Percentiles rank a stretch among this genome's conserved stretches.
Conservation (phyloP, 2,888 invertebrate genomes). For the Scaptomyza flava region DNA sequence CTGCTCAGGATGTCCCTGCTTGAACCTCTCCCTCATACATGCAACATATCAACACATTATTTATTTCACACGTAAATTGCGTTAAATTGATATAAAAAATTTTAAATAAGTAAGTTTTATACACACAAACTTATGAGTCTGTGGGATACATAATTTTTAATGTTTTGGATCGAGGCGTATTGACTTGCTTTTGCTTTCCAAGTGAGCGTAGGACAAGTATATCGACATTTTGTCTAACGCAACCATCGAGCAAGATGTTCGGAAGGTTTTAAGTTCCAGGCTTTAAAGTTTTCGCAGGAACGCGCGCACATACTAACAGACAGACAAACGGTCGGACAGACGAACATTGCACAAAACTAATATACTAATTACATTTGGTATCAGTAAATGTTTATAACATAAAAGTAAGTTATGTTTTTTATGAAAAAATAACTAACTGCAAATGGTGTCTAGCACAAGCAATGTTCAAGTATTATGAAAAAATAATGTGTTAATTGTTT, state of each 20-base stretch:
- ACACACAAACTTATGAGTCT: constrained; percentile 28
- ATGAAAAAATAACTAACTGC: constrained; percentile 50
- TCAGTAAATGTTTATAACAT: background rate
- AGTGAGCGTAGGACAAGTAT: no score
- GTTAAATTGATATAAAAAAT: constrained; percentile 44
- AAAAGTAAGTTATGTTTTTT: no score
- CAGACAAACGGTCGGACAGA: no score
- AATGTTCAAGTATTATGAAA: constrained; percentile 48
- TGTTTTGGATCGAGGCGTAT: constrained; percentile 22
- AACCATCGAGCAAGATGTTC: no score
- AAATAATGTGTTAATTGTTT: constrained; percentile 53
- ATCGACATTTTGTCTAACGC: no score
- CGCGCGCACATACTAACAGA: no score
- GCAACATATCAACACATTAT: constrained; percentile 73
- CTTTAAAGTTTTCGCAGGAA: no score
- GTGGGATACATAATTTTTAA: constrained; percentile 51
- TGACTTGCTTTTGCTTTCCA: no score
- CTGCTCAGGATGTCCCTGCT: constrained; percentile 28
- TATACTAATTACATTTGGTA: constrained; percentile 4
- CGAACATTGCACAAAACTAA: no score
- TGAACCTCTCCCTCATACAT: constrained; percentile 10
- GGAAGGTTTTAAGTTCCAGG: no score
- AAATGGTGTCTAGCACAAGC: constrained; percentile 16
- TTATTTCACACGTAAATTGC: constrained; percentile 78
- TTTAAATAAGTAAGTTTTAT: constrained; percentile 12